Evolutionary conservation across 2,113 vertebrate species (phyloP), one percentile per base, ranked within the genome.

Genomic region (Gymnarchus niloticus): DNA sequence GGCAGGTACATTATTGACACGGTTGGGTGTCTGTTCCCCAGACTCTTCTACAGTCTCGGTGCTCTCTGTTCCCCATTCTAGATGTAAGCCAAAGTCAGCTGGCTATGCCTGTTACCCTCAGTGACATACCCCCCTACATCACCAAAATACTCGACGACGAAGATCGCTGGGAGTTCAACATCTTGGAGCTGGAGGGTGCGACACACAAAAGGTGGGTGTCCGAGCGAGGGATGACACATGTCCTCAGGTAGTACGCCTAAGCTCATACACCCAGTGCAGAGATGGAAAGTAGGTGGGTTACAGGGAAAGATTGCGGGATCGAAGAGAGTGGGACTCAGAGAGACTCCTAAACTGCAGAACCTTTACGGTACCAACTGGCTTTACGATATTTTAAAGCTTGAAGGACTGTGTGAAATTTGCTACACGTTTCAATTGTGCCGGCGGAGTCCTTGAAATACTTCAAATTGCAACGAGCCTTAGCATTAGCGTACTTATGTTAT

Each of bases 91-190:
- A 97, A 90, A 96, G 94, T 90, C 96, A 97, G 89, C 92, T 96
- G 89, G 89, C 95, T 12, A 92, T 97, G 92, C 97, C 97, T 0
- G 87, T 96, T 57, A 95, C 96, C 7, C 92, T 98, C 90, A 97
- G 78, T 0, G 98, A 99, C 57, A 93, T 97, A 82, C 97, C 97
- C 0, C 94, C 95, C 1, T 92, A 92, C 87, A 95, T 98, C 1
- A 90, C 96, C 25, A 95, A 96, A 84, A 92, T 99, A 88, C 95
- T 99, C 77, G 95, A 96, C 21, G 95, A 97, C 0, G 98, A 99
- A 91, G 96, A 98, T 82, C 95, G 93, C 83, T 99, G 98, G 97
- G 97, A 98, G 83, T 99, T 99, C 93, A 97, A 97, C 91, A 97
- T 99, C 93, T 96, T 99, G 93, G 96, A 98, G 88, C 87, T 99